phyloP scores from a whole-genome alignment of 2,888 invertebrate genomes.

The Diogma glabrata region DNA sequence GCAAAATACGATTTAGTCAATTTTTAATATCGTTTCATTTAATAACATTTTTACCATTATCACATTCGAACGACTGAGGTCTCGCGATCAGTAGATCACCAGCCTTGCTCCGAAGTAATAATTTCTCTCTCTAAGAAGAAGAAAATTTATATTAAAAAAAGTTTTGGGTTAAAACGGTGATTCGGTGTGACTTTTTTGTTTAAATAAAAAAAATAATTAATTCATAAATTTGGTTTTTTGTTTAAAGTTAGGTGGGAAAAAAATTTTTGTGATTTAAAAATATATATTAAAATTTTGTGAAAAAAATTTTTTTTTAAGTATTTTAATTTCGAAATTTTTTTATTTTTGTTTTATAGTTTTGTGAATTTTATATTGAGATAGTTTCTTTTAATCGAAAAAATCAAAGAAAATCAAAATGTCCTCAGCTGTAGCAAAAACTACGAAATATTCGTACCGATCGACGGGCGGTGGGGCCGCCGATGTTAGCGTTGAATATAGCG shows the following conservation, averaged over 20 bases:
- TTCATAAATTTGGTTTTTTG: conserved; percentile 9
- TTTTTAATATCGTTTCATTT: conserved; percentile 2
- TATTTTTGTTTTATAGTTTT: too few species aligned
- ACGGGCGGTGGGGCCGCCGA: conserved; percentile 70
- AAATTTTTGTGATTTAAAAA: not conserved
- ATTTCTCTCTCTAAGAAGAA: too few species aligned
- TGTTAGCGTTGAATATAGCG: conserved; percentile 90
- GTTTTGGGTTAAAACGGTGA: conserved; percentile 16
- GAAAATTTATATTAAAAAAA: conserved; percentile 10
- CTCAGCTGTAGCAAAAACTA: conserved; percentile 71
- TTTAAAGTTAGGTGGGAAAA: conserved; percentile 5
- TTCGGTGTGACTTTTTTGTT: conserved; percentile 26
- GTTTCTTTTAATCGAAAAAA: too few species aligned
- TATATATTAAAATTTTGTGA: too few species aligned
- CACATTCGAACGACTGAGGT: conserved; percentile 37
- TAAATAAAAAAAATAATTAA: conserved; percentile 13
- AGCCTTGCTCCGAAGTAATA: conserved; percentile 38
- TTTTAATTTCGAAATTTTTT: too few species aligned
- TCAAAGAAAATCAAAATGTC: conserved; percentile 43
- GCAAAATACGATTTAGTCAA: conserved; percentile 9
- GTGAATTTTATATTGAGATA: too few species aligned
- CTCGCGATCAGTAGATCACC: conserved; percentile 41
- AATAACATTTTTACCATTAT: conserved; percentile 1
- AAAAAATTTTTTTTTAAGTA: too few species aligned
- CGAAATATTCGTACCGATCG: conserved; percentile 87